Base-by-base conservation (phyloP, 2,888 invertebrate species). In the Cheilosia scutellata region DNA sequence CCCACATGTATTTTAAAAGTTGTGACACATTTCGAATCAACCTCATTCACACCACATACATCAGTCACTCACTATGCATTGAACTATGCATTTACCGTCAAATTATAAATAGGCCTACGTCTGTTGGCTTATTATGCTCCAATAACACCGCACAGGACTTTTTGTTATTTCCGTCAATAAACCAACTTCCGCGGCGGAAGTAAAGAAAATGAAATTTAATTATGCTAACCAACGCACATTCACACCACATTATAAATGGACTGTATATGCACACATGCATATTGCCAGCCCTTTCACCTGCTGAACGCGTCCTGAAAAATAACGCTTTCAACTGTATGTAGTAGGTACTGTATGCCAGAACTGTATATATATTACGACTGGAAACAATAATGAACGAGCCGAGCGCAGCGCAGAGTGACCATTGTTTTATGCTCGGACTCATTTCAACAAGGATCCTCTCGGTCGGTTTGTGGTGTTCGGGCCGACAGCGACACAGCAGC, bases 371-470 rank as follows among this genome's bases (percentile, higher is more conserved):
- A 84, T 79, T 74, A 84, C 79, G 83, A 84, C 75, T 80, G 80
- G 84, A 79, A 84, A 84, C 84, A 84, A 84, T 84, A 71, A 84
- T 55, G 75, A 49, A 84, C 75, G 84, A 60, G 63, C 53, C 75
- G 84, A 60, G 63, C 53, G 47, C 83, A 42, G 27, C 4, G 5
- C 47, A 16, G 75, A 79, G 60, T 79, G 80, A 80, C 84, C 84
- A 84, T 84, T 84, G 84, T 84, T 84, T 53, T 60, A 66, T 76
- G 66, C 70, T 78, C 70, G 58, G 80, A 70, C 79, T 84, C 79
- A 84, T 71, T 84, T 84, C 75, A 79, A 79, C 79, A 84, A 84
- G 75, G 60, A 79, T 84, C 58, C 75, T 53, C 60, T 31, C 40
- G 72, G 72, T 60, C 31, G 68, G 55, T 16, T 33, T 51, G 31